A percentile compares a stretch with the other conserved stretches of the same genome.
phyloP scores from a whole-genome alignment of 2,888 invertebrate genomes.

The Microdon myrmicae region DNA sequence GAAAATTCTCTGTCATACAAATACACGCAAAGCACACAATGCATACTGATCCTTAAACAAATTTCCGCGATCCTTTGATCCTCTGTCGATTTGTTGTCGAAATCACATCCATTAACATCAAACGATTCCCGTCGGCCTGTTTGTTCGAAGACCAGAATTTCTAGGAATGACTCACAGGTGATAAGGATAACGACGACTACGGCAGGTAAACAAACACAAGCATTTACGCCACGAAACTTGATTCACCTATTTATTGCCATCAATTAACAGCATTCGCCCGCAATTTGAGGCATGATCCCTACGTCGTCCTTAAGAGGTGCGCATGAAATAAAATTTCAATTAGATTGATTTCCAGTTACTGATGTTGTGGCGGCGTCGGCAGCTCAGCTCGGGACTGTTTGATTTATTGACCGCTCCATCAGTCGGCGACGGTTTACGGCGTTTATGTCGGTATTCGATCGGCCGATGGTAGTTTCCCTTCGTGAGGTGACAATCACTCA shows the following conservation, averaged over 20 bases:
- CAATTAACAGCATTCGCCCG: slow-evolving; percentile 29
- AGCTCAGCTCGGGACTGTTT: slow-evolving; percentile 7
- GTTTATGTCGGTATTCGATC: slow-evolving; percentile 4
- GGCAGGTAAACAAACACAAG: slow-evolving; percentile 17
- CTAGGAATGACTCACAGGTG: slow-evolving; percentile 42
- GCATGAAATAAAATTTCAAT: slow-evolving; percentile 46
- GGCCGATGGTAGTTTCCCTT: background rate
- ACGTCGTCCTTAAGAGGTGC: slow-evolving; percentile 29
- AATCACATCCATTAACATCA: slow-evolving; percentile 23
- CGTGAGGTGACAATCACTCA: slow-evolving; percentile 22
- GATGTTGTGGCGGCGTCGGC: background rate
- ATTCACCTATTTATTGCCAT: slow-evolving; percentile 30
- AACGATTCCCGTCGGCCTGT: slow-evolving; percentile 28
- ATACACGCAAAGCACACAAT: too few species aligned
- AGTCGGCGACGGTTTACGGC: slow-evolving; percentile 23
- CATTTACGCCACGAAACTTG: background rate
- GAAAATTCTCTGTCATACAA: slow-evolving; percentile 2
- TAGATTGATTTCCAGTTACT: slow-evolving; percentile 47
- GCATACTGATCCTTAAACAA: slow-evolving; percentile 38
- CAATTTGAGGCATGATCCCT: slow-evolving; percentile 23
- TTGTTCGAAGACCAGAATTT: slow-evolving; percentile 15
- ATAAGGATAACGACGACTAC: slow-evolving; percentile 43
- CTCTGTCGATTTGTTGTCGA: slow-evolving; percentile 24
- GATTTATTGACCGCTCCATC: slow-evolving; percentile 40
- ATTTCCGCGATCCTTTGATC: slow-evolving; percentile 39